Evolutionary conservation across 1,140 invertebrate genomes (phyloP), one percentile per base, ranked within the genome.

Genomic region (Psilanteris sp.): DNA sequence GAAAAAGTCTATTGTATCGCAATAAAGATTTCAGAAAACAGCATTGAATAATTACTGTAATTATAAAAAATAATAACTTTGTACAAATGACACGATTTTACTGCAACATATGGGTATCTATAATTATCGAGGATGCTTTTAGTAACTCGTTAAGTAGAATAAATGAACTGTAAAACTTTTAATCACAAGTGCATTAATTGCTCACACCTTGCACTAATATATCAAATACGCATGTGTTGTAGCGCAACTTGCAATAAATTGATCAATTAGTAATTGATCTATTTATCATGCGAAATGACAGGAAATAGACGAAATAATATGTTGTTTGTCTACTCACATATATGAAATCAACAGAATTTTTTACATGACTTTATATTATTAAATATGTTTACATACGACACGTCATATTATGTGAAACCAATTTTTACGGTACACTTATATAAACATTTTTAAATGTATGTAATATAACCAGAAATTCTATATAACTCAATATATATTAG

Each of bases 41-140:
- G n/a, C n/a, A n/a, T n/a, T n/a, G n/a, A n/a, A n/a, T n/a, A n/a
- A n/a, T n/a, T n/a, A n/a, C n/a, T n/a, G n/a, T n/a, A n/a, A n/a
- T n/a, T n/a, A n/a, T n/a, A n/a, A n/a, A n/a, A n/a, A n/a, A n/a
- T 24, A 29, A 14, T 57, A 57, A 43, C 34, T 44, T 29, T 10
- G 14, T 18, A 14, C 22, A 46, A 46, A 36, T 46, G 20, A 37
- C 7, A 27, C 10, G 16, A 18, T 41, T 44, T 41, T 29, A 26
- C 20, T 31, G n/a, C n/a, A n/a, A n/a, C n/a, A n/a, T n/a, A n/a
- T n/a, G n/a, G n/a, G n/a, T n/a, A n/a, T n/a, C n/a, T n/a, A n/a
- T 43, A 52, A 55, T 46, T 46, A 10, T n/a, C n/a, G 15, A 10
- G 39, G 39, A 59, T 46, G 34, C 41, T 44, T 46, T 46, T n/a